phyloP scores from a whole-genome alignment of 1,140 invertebrate genomes.

The Drosophila auraria region DNA sequence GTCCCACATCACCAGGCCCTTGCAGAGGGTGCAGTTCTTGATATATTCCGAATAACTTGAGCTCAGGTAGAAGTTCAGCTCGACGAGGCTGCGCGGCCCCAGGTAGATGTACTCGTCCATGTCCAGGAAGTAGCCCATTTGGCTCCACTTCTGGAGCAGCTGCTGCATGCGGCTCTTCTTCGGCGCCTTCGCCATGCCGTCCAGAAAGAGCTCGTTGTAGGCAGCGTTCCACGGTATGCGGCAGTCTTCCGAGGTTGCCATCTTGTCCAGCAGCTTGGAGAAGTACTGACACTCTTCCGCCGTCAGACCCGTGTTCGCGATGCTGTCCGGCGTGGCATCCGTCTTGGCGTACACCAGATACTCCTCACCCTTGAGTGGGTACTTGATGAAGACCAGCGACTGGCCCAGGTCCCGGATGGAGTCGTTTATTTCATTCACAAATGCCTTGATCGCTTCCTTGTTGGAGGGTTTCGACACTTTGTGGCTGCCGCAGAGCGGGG shows the following conservation, averaged over 20 bases:
- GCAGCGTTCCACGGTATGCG: conserved; percentile 62
- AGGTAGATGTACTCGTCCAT: conserved; percentile 49
- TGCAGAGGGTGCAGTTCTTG: conserved; percentile 61
- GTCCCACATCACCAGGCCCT: conserved; percentile 68
- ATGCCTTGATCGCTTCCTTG: conserved; percentile 32
- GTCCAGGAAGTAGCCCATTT: conserved; percentile 66
- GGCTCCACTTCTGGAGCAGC: conserved; percentile 50
- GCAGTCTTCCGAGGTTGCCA: conserved; percentile 41
- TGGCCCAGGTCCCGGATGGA: conserved; percentile 45
- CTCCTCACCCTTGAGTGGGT: conserved; percentile 49
- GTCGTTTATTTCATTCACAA: conserved; percentile 50
- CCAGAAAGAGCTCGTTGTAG: conserved; percentile 33
- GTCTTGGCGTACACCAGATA: conserved; percentile 65
- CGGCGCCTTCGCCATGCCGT: conserved; percentile 15
- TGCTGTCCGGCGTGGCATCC: conserved; percentile 52
- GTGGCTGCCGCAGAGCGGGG: conserved; percentile 48
- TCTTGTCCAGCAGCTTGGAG: conserved; percentile 57
- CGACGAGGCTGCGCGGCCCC: conserved; percentile 62
- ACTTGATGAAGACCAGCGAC: conserved; percentile 49
- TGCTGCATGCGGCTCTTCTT: conserved; percentile 60
- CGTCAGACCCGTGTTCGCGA: conserved; percentile 40
- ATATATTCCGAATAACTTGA: conserved; percentile 56
- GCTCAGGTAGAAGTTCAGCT: conserved; percentile 59
- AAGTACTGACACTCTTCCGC: conserved; percentile 70
- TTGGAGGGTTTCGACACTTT: conserved; percentile 49